Base-by-base conservation (phyloP, 2,888 invertebrate species). In the Dynastes grantii region DNA sequence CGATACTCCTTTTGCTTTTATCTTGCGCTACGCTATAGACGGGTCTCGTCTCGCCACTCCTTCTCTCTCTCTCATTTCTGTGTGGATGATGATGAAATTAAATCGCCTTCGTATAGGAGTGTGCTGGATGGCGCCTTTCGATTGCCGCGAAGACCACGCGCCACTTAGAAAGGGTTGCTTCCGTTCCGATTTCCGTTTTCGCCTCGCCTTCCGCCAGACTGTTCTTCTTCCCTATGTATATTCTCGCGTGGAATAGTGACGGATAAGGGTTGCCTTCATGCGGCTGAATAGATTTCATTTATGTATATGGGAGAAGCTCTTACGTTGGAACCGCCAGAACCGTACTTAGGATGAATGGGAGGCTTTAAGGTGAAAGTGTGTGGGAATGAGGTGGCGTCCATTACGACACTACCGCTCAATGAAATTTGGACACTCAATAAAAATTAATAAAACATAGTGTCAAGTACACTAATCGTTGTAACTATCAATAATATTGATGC, bases 271-370 rank as follows among this genome's bases (percentile, higher is more conserved):
- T 27, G n/a, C 61, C 61, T 75, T 71, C 55, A 71, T 55, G 55
- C 55, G 71, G 32, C 16, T 75, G 73, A 75, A 75, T 75, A 61
- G 73, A 61, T 61, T 75, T 61, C 61, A 75, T 75, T 75, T 61
- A 61, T 51, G 63, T 63, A 22, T 58, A 58, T 22, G 8, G 49
- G 8, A 37, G 63, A 61, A 63, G 61, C 73, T 75, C 63, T 75
- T 61, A 61, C 51, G 13, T 58, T 58, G 22, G 45, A 45, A 45
- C 11, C 45, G 45, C 45, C 45, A 45, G 45, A 45, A 45, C 45
- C 45, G 45, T 45, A 45, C 45, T 45, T 45, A 45, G 45, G 9
- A 2, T 45, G 45, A 45, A 11, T 8, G 45, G 8, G 45, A 45
- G 45, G 45, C 8, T 45, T 45, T 45, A 45, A 5, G 45, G 8